Evolutionary conservation across 2,888 invertebrate genomes (phyloP), one percentile per base, ranked within the genome.

Genomic region (Pharmacophagus antenor): DNA sequence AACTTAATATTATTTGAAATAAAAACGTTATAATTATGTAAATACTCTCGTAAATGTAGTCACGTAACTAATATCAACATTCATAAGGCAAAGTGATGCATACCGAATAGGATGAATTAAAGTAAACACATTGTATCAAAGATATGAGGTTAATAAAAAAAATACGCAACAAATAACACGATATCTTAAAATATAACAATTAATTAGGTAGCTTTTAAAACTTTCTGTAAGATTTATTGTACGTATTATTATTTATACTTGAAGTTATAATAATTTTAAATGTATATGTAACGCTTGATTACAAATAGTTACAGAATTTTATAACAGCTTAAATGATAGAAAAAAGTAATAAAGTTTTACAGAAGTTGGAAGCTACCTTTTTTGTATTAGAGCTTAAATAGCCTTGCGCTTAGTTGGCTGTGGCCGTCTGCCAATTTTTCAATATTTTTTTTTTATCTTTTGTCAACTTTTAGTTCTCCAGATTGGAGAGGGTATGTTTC

Each of bases 361-460:
- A 42, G 17, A n/a, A 42, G 5, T 42, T 5, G 5, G 17, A 17
- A 17, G 41, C 0, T 6, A 42, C 6, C 41, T 17, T 42, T 42
- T 15, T 42, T 42, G n/a, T 42, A 42, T 42, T 42, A 42, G 17
- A 42, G 41, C 17, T 42, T 42, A 17, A 42, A 42, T 42, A 42
- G 17, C 41, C 17, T 42, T 42, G 41, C n/a, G 17, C 41, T 17
- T 42, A 42, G 41, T 15, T n/a, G 41, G 4, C 17, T 42, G 41
- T 42, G 17, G 41, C 41, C 7, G 41, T 12, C 31, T 42, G 41
- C n/a, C 41, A 42, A 42, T 42, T 17, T 12, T 2, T 31, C 31
- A 31, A 3, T 27, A 8, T 31, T 31, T 31, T 31, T 31, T 31
- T 12, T 15, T 0, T 12, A 12, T 15, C 15, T 31, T 31, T 31